Evolutionary conservation across 2,888 invertebrate species (phyloP).

Genomic region (Eristalis pertinax): DNA sequence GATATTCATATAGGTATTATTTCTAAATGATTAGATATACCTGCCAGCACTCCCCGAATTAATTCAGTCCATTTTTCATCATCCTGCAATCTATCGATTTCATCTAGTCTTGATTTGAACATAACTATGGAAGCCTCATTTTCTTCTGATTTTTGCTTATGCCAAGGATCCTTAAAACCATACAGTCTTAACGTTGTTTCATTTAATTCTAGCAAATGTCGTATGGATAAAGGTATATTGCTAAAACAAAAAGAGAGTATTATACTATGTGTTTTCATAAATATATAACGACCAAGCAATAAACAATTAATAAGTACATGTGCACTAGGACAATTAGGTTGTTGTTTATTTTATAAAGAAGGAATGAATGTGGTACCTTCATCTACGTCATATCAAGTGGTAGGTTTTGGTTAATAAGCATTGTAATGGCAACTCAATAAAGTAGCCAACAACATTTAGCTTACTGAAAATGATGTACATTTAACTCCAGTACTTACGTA

Average conservation of each 20-base stretch:
- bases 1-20: too few relatives aligned
- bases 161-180: slow-evolving; percentile 95
- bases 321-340: neutral
- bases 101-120: slow-evolving; percentile 86
- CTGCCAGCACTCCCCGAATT: slow-evolving; percentile 86
- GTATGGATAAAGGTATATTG: slow-evolving; percentile 92
- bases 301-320: neutral
- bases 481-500: slow-evolving; percentile 42
- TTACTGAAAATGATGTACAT: too few relatives aligned
- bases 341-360: too few relatives aligned
- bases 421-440: too few relatives aligned
- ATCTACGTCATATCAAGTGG: too few relatives aligned
- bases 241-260: slow-evolving; percentile 74
- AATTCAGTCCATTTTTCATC: slow-evolving; percentile 85
- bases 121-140: slow-evolving; percentile 90
- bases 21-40: slow-evolving; percentile 75
- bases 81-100: slow-evolving; percentile 87
- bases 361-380: too few relatives aligned
- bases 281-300: too few relatives aligned
- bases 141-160: slow-evolving; percentile 92
- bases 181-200: slow-evolving; percentile 95
- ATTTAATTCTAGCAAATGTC: slow-evolving; percentile 94
- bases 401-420: too few relatives aligned
- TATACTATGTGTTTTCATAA: too few relatives aligned
- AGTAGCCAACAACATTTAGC: too few relatives aligned